These are phyloP conservation scores for Bombus consobrinus DNA, from an alignment of 1,140 invertebrate genomes.

Conservation along the genomic window DNA sequence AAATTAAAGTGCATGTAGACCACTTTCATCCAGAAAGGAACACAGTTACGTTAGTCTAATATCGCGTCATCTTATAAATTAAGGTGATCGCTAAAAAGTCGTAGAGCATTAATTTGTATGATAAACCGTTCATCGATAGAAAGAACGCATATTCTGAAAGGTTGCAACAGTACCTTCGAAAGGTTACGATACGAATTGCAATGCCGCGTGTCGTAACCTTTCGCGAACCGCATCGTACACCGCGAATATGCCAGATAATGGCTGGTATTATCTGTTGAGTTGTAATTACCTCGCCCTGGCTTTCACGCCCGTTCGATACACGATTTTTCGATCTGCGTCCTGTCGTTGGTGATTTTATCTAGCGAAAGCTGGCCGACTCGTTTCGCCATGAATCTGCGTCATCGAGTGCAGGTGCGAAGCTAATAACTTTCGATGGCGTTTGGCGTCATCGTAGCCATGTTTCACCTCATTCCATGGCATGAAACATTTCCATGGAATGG, in stretches of 20 bases:
- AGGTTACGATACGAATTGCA: conserved; percentile 67
- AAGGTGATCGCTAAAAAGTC: conserved; percentile 38
- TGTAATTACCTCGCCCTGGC: conserved; percentile 56
- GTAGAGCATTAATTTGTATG: conserved; percentile 59
- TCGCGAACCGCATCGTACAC: conserved; percentile 48
- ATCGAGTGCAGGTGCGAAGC: conserved; percentile 38
- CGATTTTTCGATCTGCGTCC: conserved; percentile 25
- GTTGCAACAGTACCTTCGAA: conserved; percentile 53
- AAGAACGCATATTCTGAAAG: conserved; percentile 49
- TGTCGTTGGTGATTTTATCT: conserved; percentile 32
- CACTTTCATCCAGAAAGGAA: not conserved
- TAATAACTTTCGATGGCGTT: conserved; percentile 17
- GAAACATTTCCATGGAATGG: not conserved
- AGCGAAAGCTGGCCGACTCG: conserved; percentile 18
- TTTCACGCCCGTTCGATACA: conserved; percentile 11
- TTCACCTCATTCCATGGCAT: not conserved
- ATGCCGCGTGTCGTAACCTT: conserved; percentile 65
- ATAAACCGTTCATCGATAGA: conserved; percentile 43
- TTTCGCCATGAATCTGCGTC: conserved; percentile 29
- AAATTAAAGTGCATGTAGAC: not conserved
- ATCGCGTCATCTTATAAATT: conserved; percentile 49
- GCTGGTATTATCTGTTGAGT: conserved; percentile 55
- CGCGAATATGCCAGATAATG: conserved; percentile 53
- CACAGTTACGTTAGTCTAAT: not conserved
- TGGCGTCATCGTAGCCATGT: conserved; percentile 11